phyloP scores from a whole-genome alignment of 2,797 vertebrate species.

The Fundulus diaphanus region DNA sequence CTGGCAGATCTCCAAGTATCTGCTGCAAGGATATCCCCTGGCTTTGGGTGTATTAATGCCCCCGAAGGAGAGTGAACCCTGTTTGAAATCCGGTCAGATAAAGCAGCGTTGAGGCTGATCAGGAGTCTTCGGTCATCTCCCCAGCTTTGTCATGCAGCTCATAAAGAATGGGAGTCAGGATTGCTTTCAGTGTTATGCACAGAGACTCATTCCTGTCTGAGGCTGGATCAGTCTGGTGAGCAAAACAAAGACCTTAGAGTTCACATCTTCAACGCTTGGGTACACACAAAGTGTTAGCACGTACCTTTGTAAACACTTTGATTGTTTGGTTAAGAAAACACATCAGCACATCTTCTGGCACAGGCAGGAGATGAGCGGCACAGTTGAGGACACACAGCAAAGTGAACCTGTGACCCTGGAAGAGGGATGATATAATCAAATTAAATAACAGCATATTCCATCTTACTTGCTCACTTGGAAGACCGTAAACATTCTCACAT shows the following conservation, averaged over 20 bases:
- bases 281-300: constrained; percentile 9
- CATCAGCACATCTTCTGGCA: constrained; percentile 86
- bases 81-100: neutral
- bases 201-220: constrained; percentile 82
- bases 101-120: constrained; percentile 23
- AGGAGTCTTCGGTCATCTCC: constrained; percentile 67
- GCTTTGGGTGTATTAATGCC: constrained; percentile 50
- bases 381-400: constrained; percentile 92
- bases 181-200: constrained; percentile 84
- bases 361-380: constrained; percentile 83
- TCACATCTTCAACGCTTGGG: neutral
- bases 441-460: neutral
- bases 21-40: constrained; percentile 31
- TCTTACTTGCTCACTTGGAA: neutral
- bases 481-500: neutral
- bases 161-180: constrained; percentile 86
- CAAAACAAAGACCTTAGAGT: neutral
- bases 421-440: too few species aligned
- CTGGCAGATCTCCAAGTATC: constrained; percentile 51
- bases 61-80: constrained; percentile 10
- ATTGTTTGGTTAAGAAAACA: constrained; percentile 86
- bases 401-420: constrained; percentile 89
- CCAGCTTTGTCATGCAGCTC: constrained; percentile 81
- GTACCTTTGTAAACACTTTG: constrained; percentile 92
- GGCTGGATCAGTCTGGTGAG: constrained; percentile 65